A percentile compares a stretch with the other conserved stretches of the same genome.
Conservation (phyloP, 1,140 invertebrate genomes). For the roundworm (Caenorhabditis elegans) region WBcel235 BX284605.5:7036501-7037000, state of each 20-base stretch:
- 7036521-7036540: not conserved
- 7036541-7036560: not conserved
- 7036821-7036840: not conserved
- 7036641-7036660: not conserved
- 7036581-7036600: conserved; percentile 24
- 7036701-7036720: conserved; percentile 10
- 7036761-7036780: not conserved
- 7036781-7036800: not conserved
- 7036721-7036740: conserved; percentile 15
- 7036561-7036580: not conserved
- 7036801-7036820: not conserved
- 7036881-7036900: too few relatives aligned
- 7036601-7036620: conserved; percentile 24
- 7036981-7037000: too few relatives aligned
- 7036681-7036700: conserved; percentile 28
- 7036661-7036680: conserved; percentile 13
- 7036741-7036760: conserved; percentile 2
- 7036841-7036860: not conserved
- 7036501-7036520: not conserved
- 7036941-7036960: too few relatives aligned
- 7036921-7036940: too few relatives aligned
- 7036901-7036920: too few relatives aligned
- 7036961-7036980: too few relatives aligned
- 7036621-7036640: not conserved
- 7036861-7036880: not conserved